Percentiles rank a stretch among this genome's conserved stretches.
These are phyloP conservation scores for Hylaeus anthracinus DNA, from an alignment of 1,140 invertebrate species.

Conservation along the genomic window DNA sequence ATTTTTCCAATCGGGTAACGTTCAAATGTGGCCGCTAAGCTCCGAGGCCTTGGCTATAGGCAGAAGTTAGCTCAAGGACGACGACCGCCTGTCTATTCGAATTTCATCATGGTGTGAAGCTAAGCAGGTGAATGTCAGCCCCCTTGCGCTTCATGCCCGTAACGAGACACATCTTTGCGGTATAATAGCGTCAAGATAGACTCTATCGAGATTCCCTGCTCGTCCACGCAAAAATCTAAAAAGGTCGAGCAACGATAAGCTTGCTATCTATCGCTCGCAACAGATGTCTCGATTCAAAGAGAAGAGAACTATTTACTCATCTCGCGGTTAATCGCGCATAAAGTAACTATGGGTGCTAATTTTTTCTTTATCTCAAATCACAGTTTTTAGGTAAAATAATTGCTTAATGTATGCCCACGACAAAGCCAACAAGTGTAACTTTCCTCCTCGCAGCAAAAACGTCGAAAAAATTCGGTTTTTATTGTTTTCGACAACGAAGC, in stretches of 20 bases:
- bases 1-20: constrained; percentile 62
- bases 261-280: neutral
- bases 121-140: constrained; percentile 68
- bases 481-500: too few species aligned
- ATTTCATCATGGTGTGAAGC: constrained; percentile 63
- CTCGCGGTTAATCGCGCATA: constrained; percentile 3
- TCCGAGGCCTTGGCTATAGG: constrained; percentile 57
- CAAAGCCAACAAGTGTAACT: too few species aligned
- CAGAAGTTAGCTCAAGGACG: constrained; percentile 67
- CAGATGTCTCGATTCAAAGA: neutral
- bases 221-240: neutral
- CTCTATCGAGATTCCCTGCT: neutral
- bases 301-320: neutral
- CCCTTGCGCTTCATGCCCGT: constrained; percentile 47
- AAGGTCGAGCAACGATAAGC: neutral
- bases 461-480: too few species aligned
- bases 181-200: neutral
- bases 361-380: too few species aligned
- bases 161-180: constrained; percentile 54
- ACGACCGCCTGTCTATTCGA: constrained; percentile 62
- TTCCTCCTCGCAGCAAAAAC: too few species aligned
- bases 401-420: too few species aligned
- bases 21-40: constrained; percentile 56
- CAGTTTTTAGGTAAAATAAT: too few species aligned
- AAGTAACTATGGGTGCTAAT: neutral